A percentile compares a stretch with the other conserved stretches of the same genome.
Evolutionary conservation across 2,113 vertebrate genomes (phyloP).

Genomic region (Pica pica): DNA sequence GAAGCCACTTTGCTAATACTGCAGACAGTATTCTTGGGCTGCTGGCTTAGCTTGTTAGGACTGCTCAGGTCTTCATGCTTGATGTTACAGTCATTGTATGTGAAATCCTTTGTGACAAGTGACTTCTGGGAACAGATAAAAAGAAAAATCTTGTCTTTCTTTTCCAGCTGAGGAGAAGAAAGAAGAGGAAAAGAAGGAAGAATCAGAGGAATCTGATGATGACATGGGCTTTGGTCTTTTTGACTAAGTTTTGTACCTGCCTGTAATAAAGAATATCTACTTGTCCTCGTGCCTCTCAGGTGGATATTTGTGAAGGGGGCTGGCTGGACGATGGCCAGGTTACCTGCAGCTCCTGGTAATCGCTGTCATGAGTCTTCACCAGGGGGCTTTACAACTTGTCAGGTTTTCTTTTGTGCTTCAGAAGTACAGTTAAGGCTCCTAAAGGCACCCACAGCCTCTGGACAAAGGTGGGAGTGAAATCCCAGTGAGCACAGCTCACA

Average conservation of each 20-base stretch:
- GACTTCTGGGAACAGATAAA: accelerated
- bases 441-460: accelerated
- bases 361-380: accelerated
- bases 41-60: no score
- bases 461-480: neutral
- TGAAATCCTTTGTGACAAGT: accelerated
- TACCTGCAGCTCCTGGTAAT: neutral
- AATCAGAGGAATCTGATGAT: conserved; percentile 96
- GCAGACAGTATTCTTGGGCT: accelerated
- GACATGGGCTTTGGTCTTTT: conserved; percentile 99
- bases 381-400: accelerated
- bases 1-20: accelerated
- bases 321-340: accelerated
- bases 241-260: conserved; percentile 81
- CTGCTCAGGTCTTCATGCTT: no score
- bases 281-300: accelerated
- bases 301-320: neutral
- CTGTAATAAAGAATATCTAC: conserved; percentile 62
- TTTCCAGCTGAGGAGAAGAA: conserved; percentile 92
- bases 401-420: no score
- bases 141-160: neutral
- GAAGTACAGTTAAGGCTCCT: accelerated
- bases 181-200: conserved; percentile 97
- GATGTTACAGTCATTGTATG: accelerated
- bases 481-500: accelerated